Base-by-base conservation (phyloP, 2,797 vertebrate genomes). In the Chiroxiphia lanceolata region DNA sequence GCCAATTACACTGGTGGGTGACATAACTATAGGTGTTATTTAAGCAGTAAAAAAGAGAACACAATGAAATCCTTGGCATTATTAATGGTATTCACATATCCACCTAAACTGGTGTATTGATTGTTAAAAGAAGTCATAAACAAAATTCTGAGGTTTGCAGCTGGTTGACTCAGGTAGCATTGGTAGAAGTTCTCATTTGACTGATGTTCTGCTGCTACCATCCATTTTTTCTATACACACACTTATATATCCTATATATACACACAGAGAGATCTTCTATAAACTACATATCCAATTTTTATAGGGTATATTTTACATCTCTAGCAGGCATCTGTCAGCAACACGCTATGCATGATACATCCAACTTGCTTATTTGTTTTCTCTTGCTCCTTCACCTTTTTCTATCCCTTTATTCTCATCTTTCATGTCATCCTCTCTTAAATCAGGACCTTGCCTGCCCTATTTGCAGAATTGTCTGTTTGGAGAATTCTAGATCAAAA, bases 201-300 rank as follows among this genome's bases (percentile, higher is more conserved):
- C 36, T 63, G 29, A 68, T 64, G 17, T 13, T 80, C 38, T 91
- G 44, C 18, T 80, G 33, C 31, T 38, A 45, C 34, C 26, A 56
- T 45, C 36, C 45, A 64, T 54, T 82, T 76, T 74, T 63, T 90
- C n/a, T 45, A 31, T 25, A 47, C 20, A 40, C 10, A 59, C 6
- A 44, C 10, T 21, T 9, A 21, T 29, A 16, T 17, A 38, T 18
- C 21, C 13, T 33, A n/a, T 17, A 40, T 15, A 87, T 1, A 40
- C 0, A 48, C 6, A 69, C 3, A 60, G 3, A 83, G 0, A 87
- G 0, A 68, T 25, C 33, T 61, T 36, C 10, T 71, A 34, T 47
- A 60, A 47, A 6, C 12, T 69, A 22, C 57, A 83, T 63, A 47
- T n/a, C 5, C 12, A 61, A 70, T 40, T 44, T 45, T 71, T 45